A percentile compares a stretch with the other conserved stretches of the same genome.
Evolutionary conservation across 1,140 invertebrate genomes (phyloP).

Genomic region (Dreissena rostriformis): DNA sequence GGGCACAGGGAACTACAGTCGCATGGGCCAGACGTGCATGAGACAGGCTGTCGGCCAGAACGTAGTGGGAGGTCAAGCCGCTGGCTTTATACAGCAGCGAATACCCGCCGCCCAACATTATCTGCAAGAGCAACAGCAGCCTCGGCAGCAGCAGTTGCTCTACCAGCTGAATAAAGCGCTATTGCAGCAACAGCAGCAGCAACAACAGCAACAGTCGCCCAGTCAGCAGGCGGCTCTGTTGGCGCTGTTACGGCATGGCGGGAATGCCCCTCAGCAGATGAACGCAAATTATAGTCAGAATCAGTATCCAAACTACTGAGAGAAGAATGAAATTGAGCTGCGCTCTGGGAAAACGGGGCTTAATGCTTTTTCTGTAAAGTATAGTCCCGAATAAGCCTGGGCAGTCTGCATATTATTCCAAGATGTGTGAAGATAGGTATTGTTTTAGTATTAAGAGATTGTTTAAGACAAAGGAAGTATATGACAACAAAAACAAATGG

Average conservation of each 20-base stretch:
- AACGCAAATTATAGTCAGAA: not conserved
- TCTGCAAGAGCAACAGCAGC: not conserved
- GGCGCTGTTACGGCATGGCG: not conserved
- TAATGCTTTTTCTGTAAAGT: too few species aligned
- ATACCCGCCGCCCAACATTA: not conserved
- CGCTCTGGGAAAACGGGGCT: too few species aligned
- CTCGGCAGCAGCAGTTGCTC: not conserved
- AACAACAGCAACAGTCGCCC: not conserved
- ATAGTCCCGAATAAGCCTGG: too few species aligned
- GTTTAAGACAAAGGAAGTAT: too few species aligned
- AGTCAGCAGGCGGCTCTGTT: not conserved
- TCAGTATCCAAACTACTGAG: slow-evolving; percentile 1
- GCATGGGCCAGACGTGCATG: slow-evolving; percentile 81
- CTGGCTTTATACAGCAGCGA: not conserved
- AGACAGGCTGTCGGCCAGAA: slow-evolving; percentile 58
- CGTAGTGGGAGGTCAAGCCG: not conserved
- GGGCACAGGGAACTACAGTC: slow-evolving; percentile 81
- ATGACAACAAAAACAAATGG: too few species aligned
- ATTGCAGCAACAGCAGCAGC: not conserved
- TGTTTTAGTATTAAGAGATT: too few species aligned
- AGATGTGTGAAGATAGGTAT: too few species aligned
- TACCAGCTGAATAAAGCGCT: not conserved
- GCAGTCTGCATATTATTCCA: too few species aligned
- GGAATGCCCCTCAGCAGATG: not conserved
- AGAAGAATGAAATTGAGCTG: not conserved